Conservation (phyloP, 2,113 vertebrate genomes). For the Chloebia gouldiae region DNA sequence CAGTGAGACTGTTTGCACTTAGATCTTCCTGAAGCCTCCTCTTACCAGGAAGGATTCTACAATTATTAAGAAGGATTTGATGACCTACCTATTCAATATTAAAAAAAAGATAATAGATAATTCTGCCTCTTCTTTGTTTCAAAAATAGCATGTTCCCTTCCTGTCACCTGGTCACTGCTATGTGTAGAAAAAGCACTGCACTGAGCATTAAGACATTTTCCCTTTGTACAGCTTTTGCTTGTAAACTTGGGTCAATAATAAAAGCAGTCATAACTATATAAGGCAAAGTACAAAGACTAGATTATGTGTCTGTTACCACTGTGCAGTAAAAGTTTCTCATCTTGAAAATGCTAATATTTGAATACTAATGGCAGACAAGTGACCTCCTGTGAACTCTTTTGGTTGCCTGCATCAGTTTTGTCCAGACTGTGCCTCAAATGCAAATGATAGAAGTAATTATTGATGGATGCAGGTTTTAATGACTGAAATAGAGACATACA, state of each 20-base stretch:
- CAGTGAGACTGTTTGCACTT: conserved; percentile 3
- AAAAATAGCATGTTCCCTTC: background rate
- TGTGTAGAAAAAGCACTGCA: background rate
- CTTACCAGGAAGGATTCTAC: background rate
- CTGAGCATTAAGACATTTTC: background rate
- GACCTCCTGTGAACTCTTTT: background rate
- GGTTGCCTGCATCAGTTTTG: background rate
- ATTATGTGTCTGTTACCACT: background rate
- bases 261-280: background rate
- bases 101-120: background rate
- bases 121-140: background rate
- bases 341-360: background rate
- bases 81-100: background rate
- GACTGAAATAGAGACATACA: background rate
- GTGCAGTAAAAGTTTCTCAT: background rate
- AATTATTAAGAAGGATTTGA: conserved; percentile 10
- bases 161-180: background rate
- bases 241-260: background rate
- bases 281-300: background rate
- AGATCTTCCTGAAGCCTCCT: background rate
- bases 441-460: background rate
- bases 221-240: background rate
- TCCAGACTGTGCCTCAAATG: background rate
- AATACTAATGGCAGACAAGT: background rate
- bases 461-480: background rate